phyloP scores from a whole-genome alignment of 2,113 vertebrate species.

The Galeopterus variegatus region DNA sequence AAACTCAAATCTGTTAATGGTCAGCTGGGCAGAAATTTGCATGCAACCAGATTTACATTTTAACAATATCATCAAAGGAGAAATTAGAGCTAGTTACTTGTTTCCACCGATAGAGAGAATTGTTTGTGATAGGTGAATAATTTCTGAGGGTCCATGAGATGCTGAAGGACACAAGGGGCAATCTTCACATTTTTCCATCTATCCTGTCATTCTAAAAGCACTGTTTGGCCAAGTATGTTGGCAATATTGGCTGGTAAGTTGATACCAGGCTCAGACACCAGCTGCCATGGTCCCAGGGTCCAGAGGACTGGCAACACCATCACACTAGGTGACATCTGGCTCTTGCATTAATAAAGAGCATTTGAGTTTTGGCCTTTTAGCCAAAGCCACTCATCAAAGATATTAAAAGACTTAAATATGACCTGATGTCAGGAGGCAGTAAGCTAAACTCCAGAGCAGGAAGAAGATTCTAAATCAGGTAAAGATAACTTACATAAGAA shows the following conservation, averaged over 20 bases:
- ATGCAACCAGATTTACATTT: not conserved
- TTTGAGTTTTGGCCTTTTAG: not conserved
- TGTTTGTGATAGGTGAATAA: not conserved
- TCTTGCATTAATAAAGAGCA: slow-evolving; percentile 39
- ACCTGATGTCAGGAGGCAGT: not conserved
- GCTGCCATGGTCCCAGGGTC: not conserved
- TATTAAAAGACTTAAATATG: slow-evolving; percentile 29
- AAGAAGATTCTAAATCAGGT: not conserved
- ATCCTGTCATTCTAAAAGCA: not conserved
- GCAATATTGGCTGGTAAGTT: not conserved
- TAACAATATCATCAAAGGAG: not conserved
- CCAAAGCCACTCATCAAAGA: not conserved
- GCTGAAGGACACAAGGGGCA: not conserved
- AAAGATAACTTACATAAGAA: not conserved
- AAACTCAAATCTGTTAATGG: not conserved
- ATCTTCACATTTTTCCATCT: not conserved
- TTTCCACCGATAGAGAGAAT: not conserved
- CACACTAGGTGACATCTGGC: not conserved
- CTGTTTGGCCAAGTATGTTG: not conserved
- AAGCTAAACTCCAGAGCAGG: not conserved
- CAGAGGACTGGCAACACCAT: not conserved
- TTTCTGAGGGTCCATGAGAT: not conserved
- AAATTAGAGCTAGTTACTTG: not conserved
- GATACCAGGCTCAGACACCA: not conserved
- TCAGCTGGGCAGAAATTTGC: not conserved